Percentiles rank a stretch among this genome's conserved stretches.
Conservation (phyloP, 2,113 vertebrate species). For the Sciurus niger region DNA sequence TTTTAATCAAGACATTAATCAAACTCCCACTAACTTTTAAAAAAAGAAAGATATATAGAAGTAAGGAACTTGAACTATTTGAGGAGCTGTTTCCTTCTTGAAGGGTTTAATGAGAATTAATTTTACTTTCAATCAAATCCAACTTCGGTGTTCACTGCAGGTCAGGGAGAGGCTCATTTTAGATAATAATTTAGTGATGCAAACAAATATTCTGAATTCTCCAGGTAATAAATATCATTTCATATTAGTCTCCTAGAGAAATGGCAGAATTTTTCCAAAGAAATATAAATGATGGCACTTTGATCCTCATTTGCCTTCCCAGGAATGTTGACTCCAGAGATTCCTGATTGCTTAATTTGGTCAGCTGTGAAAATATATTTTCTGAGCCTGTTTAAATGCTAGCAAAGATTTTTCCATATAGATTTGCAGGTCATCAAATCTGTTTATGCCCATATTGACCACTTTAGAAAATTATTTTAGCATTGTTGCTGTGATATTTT, state of each 20-base stretch:
- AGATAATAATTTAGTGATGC: slow-evolving; percentile 66
- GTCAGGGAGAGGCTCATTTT: slow-evolving; percentile 59
- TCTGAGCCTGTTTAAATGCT: slow-evolving; percentile 38
- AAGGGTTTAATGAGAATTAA: slow-evolving; percentile 74
- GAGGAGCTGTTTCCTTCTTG: slow-evolving; percentile 66
- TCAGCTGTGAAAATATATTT: background rate
- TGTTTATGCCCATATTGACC: slow-evolving; percentile 54
- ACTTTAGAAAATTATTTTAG: slow-evolving; percentile 47
- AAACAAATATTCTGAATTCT: slow-evolving; percentile 55
- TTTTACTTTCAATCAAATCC: slow-evolving; percentile 72
- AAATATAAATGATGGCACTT: slow-evolving; percentile 45
- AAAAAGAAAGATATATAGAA: slow-evolving; percentile 62
- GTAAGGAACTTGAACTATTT: slow-evolving; percentile 67
- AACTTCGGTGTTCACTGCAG: slow-evolving; percentile 55
- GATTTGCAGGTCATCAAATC: slow-evolving; percentile 55
- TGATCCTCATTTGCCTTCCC: slow-evolving; percentile 33
- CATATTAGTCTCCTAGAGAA: slow-evolving; percentile 63
- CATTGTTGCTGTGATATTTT: slow-evolving; percentile 51
- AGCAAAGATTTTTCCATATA: slow-evolving; percentile 61
- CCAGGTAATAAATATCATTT: slow-evolving; percentile 61
- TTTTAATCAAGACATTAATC: slow-evolving; percentile 74
- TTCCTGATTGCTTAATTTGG: slow-evolving; percentile 51
- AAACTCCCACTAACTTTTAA: slow-evolving; percentile 60
- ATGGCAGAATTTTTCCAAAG: slow-evolving; percentile 50
- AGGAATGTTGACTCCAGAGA: slow-evolving; percentile 5